These are phyloP conservation scores for Hormaphis cornu DNA, from an alignment of 1,140 invertebrate genomes.

Conservation along the genomic window DNA sequence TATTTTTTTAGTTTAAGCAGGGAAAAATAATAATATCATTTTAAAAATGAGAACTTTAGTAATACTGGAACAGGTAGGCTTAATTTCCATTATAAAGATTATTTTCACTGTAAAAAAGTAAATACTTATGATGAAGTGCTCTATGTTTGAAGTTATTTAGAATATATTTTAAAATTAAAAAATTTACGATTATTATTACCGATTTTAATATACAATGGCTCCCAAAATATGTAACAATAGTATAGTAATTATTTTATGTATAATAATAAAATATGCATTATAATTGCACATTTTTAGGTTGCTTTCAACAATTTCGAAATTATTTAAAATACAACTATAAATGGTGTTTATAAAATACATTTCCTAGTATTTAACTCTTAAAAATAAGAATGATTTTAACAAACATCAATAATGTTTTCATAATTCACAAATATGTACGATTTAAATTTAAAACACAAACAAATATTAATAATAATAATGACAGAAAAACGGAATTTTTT, in stretches of 20 bases:
- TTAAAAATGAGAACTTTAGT: not conserved
- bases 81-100: not conserved
- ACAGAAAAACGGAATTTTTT: too few species aligned
- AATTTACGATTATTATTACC: constrained; percentile 5
- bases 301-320: not conserved
- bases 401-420: not conserved
- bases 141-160: not conserved
- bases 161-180: not conserved
- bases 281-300: constrained; percentile 16
- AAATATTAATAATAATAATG: too few species aligned
- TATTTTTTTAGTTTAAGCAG: not conserved
- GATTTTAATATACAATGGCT: not conserved
- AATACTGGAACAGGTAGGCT: not conserved
- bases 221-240: not conserved
- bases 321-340: not conserved
- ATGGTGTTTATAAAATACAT: constrained; percentile 6
- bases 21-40: too few species aligned
- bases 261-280: not conserved
- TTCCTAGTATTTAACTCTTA: constrained; percentile 4
- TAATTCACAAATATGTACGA: not conserved
- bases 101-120: not conserved
- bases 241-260: not conserved
- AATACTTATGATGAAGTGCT: not conserved
- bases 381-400: constrained; percentile 4
- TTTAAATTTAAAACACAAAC: constrained; percentile 24